Evolutionary conservation across 2,888 invertebrate genomes (phyloP).

Genomic region (Ennomos fuscantarius): DNA sequence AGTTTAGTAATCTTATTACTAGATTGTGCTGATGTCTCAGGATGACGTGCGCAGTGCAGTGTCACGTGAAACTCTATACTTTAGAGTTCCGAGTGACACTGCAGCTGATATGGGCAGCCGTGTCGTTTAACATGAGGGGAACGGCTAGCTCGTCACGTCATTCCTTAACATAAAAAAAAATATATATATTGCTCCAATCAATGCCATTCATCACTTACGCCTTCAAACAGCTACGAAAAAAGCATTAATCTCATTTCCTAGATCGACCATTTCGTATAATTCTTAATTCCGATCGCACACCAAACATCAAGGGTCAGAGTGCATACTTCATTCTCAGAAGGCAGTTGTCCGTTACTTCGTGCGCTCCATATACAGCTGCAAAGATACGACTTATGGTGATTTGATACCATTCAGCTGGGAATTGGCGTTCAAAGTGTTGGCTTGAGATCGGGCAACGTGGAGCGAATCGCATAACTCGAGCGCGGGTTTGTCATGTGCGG

Average conservation of each 20-base stretch:
- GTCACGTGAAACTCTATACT: no score
- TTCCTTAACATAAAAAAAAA: no score
- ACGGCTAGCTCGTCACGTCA: no score
- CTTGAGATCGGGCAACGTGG: constrained; percentile 23
- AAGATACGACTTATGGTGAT: constrained; percentile 82
- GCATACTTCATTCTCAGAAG: constrained; percentile 61
- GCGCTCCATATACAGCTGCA: constrained; percentile 71
- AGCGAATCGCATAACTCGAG: constrained; percentile 36
- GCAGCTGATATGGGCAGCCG: no score
- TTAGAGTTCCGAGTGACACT: no score
- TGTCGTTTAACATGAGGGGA: no score
- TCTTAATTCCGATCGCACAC: constrained; percentile 57
- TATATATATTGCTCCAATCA: background rate
- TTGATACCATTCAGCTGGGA: constrained; percentile 79
- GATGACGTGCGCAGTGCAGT: no score
- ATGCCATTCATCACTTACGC: background rate
- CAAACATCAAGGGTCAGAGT: constrained; percentile 60
- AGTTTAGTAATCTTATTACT: no score
- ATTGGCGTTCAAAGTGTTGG: constrained; percentile 71
- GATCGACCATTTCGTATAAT: constrained; percentile 52
- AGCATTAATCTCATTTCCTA: constrained; percentile 39
- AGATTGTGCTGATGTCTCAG: no score
- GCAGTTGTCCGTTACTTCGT: constrained; percentile 64
- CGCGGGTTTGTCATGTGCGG: constrained; percentile 37
- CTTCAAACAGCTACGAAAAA: constrained; percentile 1